These are phyloP conservation scores for Phymatocera aterrima DNA, from an alignment of 2,888 invertebrate genomes.

Conservation along the genomic window DNA sequence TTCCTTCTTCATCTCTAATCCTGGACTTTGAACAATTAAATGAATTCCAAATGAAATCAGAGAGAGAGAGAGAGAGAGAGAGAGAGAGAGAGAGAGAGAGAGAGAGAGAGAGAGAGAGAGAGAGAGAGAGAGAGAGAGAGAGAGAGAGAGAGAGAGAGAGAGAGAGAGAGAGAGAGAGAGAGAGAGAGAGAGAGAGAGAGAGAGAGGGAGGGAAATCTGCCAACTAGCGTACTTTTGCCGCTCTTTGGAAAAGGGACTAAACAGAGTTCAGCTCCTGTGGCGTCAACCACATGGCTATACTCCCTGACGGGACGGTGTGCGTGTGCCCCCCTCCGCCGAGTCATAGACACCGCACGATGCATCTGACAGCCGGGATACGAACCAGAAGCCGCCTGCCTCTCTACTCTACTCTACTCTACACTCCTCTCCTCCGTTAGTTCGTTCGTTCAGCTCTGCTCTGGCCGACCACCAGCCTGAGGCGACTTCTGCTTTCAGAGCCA, in stretches of 20 bases:
- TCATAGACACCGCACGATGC: slow-evolving; percentile 44
- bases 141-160: too few relatives aligned
- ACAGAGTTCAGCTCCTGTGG: slow-evolving; percentile 39
- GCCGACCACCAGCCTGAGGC: slow-evolving; percentile 10
- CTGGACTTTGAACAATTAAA: slow-evolving; percentile 7
- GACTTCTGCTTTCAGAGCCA: slow-evolving; percentile 43
- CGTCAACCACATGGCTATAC: slow-evolving; percentile 38
- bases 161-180: neutral
- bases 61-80: too few relatives aligned
- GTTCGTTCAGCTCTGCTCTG: neutral
- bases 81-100: too few relatives aligned
- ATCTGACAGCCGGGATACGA: slow-evolving; percentile 46
- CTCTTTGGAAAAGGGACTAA: slow-evolving; percentile 24
- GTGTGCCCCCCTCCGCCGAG: slow-evolving; percentile 34
- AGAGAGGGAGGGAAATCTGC: neutral
- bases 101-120: too few relatives aligned
- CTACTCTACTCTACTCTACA: neutral
- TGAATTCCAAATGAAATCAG: slow-evolving; percentile 25
- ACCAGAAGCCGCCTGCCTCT: slow-evolving; percentile 28
- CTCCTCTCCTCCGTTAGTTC: neutral
- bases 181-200: too few relatives aligned
- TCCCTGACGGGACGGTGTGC: slow-evolving; percentile 23
- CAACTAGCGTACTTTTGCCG: too few relatives aligned
- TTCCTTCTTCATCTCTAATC: neutral
- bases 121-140: too few relatives aligned